Evolutionary conservation across 2,113 vertebrate species (phyloP), one percentile per base, ranked within the genome.

Genomic region (Apus apus): DNA sequence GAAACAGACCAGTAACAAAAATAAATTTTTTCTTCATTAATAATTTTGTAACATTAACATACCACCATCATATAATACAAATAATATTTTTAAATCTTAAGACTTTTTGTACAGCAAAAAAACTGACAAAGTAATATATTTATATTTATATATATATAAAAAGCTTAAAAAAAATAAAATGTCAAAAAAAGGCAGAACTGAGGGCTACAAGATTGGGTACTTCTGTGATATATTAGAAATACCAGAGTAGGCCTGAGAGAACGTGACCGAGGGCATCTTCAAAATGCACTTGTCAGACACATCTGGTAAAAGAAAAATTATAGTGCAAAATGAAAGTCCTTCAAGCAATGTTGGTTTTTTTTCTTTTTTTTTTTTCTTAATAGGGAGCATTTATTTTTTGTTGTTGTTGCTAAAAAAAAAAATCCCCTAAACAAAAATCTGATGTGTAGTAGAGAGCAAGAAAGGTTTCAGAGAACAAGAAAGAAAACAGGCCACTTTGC

Each of bases 1-100:
- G 99, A 99, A 99, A 99, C 99, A 99, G 99, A 99, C 99, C 98
- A 97, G 99, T 99, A 99, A 99, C 99, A 99, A 99, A 99, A 99
- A 99, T 99, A 99, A 99, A 99, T 99, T 99, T 99, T 98, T 99
- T 99, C 98, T 99, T 99, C 99, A 99, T 99, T 99, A 99, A 99
- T 99, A 99, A 99, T 99, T 98, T 98, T 98, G 98, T 99, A 99
- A 99, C 99, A 99, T 99, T 98, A 99, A 99, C 98, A 98, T 99
- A 99, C 99, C 98, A 99, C 99, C 99, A 98, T 99, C 98, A 98
- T 99, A 99, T 99, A 99, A 99, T 99, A 99, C 99, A 99, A 99
- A 99, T 99, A 98, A 99, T 99, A 99, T 98, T 98, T 98, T 99
- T 98, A 99, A 99, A 99, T 98, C 97, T 98, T 98, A 98, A 98